Base-by-base conservation (phyloP, 2,888 invertebrate genomes). In the Chromoteleia sp. region DNA sequence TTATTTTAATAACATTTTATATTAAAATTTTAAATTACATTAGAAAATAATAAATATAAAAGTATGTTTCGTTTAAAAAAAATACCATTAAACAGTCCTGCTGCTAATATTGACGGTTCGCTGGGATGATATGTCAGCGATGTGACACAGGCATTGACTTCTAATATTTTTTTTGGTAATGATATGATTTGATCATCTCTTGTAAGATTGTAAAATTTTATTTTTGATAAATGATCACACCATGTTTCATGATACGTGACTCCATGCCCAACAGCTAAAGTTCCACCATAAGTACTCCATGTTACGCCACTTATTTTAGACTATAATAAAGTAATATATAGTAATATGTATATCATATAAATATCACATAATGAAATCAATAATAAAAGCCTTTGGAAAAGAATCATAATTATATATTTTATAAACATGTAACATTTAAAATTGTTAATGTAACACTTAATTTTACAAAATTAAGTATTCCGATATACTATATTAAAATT, bases 51-150 rank as follows among this genome's bases (percentile, higher is more conserved):
- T 52, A 50, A 54, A 50, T 52, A 67, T 39, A 33, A 10, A n/a
- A n/a, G n/a, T n/a, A n/a, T n/a, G n/a, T n/a, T n/a, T n/a, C n/a
- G n/a, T n/a, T n/a, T n/a, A 67, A 21, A 41, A 39, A 41, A 30
- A 54, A 78, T 78, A 91, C 91, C 91, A 83, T 90, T 91, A 43
- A 88, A 89, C 70, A 91, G 83, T 33, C 93, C 93, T 78, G 92
- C 92, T 21, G 93, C 93, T 50, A 94, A 86, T 68, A 94, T 90
- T 1, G 92, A 91, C 0, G 93, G 92, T 83, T 92, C 90, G 1
- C 86, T 87, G 1, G 93, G 92, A 88, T 94, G 93, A 88, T 93
- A 93, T 41, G 91, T 85, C 12, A 93, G 78, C 4, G 90, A 84
- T 7, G 92, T 92, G 6, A 93, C 89, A 63, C 93, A 94, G 15